These are phyloP conservation scores for Luidia sarsii DNA, from an alignment of 53 echinoderm and acorn worm species.

Conservation along the genomic window DNA sequence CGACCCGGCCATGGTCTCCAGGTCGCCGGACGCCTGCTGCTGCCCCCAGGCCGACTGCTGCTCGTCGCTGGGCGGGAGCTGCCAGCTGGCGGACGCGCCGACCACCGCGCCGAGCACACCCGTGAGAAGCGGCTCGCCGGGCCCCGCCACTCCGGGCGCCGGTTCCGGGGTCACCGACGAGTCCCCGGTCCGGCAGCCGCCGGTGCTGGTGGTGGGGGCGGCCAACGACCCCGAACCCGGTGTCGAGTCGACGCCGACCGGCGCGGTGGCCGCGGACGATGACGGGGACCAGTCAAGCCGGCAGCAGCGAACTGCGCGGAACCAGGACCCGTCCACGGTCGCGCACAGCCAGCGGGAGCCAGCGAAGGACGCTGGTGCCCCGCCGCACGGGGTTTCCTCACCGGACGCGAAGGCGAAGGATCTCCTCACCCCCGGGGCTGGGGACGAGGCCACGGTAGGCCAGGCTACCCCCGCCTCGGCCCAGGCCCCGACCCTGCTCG, in stretches of 20 bases:
- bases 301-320: no score
- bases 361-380: not conserved
- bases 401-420: not conserved
- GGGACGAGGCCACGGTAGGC: not conserved
- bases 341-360: no score
- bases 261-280: not conserved
- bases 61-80: slow-evolving; percentile 34
- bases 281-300: no score
- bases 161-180: no score
- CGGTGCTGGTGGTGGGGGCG: no score
- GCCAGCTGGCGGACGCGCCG: slow-evolving; percentile 19
- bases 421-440: not conserved
- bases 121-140: no score
- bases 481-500: no score
- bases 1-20: slow-evolving; percentile 29
- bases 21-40: slow-evolving; percentile 37
- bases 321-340: no score
- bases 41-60: slow-evolving; percentile 45
- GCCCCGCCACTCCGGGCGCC: slow-evolving; percentile 3
- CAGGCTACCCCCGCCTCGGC: no score
- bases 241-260: slow-evolving; percentile 30
- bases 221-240: no score
- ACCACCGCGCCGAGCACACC: no score
- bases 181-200: no score
- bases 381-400: not conserved